Evolutionary conservation across 2,888 invertebrate species (phyloP), one percentile per base, ranked within the genome.

Genomic region (Drosophila conformis): DNA sequence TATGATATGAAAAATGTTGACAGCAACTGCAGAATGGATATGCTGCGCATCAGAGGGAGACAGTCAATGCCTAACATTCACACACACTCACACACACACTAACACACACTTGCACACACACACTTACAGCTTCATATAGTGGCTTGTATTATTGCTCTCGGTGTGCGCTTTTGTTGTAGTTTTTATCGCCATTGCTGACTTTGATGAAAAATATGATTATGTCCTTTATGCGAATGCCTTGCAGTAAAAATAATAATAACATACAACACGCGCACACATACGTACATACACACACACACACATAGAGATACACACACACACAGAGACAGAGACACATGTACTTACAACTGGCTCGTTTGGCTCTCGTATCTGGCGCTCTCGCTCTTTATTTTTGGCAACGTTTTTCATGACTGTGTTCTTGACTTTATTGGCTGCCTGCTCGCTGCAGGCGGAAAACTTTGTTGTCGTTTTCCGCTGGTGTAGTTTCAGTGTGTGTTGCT

Each of bases 191-290:
- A 77, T 72, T 82, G 81, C 81, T 82, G 81, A 87, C 87, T 87
- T 87, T 87, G 87, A 87, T 87, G 87, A 89, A 87, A 87, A 87
- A 87, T 87, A 87, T 87, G 87, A 87, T 87, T 89, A 87, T 87
- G 87, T 87, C 85, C 89, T 85, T 87, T 87, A 89, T 87, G 89
- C 82, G 87, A 87, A 87, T 89, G 87, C 89, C 87, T 87, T 89
- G 81, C 87, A 89, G 87, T 89, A 87, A 87, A 89, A 87, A 87
- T 89, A 89, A 87, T 87, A 89, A 87, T 89, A 89, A 88, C 80
- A 84, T 82, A 74, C 68, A 75, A 62, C 70, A 74, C 60, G 58
- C 62, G 62, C 46, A 48, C 62, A 54, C 51, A 51, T 29, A 60
- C 58, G 49, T 31, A 51, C 11, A 60, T 58, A 72, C 42, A 69